A percentile compares a stretch with the other conserved stretches of the same genome.
These are phyloP conservation scores for Penaeus vannamei DNA, from an alignment of 1,140 invertebrate genomes.

Conservation along the genomic window DNA sequence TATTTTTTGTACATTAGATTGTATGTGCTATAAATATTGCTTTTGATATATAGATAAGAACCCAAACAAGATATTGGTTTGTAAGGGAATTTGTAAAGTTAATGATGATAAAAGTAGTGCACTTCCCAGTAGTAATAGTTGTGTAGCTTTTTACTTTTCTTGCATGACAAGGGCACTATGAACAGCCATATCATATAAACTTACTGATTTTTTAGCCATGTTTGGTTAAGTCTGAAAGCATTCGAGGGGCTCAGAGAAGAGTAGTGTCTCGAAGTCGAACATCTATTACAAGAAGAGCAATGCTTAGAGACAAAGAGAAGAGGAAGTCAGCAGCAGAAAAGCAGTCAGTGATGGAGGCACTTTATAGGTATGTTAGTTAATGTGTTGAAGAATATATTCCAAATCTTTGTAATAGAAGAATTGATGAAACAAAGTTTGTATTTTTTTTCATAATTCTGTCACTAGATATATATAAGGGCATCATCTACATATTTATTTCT, in stretches of 20 bases:
- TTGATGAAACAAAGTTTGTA: not conserved
- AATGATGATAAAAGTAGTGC: no score
- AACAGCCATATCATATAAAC: no score
- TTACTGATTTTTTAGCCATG: no score
- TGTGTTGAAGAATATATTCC: not conserved
- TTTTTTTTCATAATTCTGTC: not conserved
- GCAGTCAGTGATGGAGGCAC: slow-evolving; percentile 60
- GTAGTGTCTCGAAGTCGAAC: slow-evolving; percentile 74
- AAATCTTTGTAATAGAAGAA: not conserved
- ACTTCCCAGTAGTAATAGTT: no score
- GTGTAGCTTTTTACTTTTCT: no score
- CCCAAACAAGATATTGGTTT: no score
- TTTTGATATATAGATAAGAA: no score
- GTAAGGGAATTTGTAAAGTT: no score
- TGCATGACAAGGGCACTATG: no score
- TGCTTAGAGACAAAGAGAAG: slow-evolving; percentile 67
- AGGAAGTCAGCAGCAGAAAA: slow-evolving; percentile 63
- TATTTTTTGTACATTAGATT: not conserved
- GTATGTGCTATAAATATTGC: no score
- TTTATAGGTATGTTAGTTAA: slow-evolving; percentile 56
- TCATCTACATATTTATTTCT: not conserved
- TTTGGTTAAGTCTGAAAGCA: no score
- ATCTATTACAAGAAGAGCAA: slow-evolving; percentile 50
- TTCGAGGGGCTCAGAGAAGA: slow-evolving; percentile 74
- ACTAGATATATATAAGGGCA: not conserved